Percentiles rank a stretch among this genome's conserved stretches.
Evolutionary conservation across 1,140 invertebrate species (phyloP).

Genomic region (Oryzaephilus surinamensis): DNA sequence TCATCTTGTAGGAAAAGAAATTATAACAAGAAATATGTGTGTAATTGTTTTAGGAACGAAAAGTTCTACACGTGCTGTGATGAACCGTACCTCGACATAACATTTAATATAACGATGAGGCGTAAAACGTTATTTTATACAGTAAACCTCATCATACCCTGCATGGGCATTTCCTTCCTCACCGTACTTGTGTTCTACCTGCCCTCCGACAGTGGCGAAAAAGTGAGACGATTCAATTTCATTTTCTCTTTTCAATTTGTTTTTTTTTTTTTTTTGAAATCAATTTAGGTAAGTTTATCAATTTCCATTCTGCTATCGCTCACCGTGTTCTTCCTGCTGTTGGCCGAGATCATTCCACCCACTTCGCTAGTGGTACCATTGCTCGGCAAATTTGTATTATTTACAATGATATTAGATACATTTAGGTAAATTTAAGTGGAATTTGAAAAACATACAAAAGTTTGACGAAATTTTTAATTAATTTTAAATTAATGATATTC

Average conservation of each 20-base stretch:
- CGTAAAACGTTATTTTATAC: conserved; percentile 96
- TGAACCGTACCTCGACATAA: conserved; percentile 94
- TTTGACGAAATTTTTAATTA: too few relatives aligned
- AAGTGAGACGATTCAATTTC: conserved; percentile 52
- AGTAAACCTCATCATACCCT: conserved; percentile 94
- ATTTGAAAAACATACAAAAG: too few relatives aligned
- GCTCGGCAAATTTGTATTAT: conserved; percentile 97
- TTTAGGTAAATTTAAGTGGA: conserved; percentile 59
- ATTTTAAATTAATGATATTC: too few relatives aligned
- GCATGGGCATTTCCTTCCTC: conserved; percentile 96
- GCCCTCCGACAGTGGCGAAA: conserved; percentile 97
- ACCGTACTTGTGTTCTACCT: conserved; percentile 98
- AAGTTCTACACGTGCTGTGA: conserved; percentile 96
- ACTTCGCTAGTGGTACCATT: conserved; percentile 96
- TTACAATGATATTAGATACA: conserved; percentile 98
- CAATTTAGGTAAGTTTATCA: conserved; percentile 86
- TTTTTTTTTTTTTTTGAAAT: conserved; percentile 26
- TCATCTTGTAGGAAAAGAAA: too few relatives aligned
- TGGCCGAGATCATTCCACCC: conserved; percentile 97
- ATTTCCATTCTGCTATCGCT: conserved; percentile 98
- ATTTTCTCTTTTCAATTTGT: conserved; percentile 1
- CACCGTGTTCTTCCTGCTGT: conserved; percentile 97
- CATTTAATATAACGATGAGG: conserved; percentile 97
- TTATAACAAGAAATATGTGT: too few relatives aligned
- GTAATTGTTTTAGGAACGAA: conserved; percentile 65